Evolutionary conservation across 2,888 invertebrate genomes (phyloP).

Genomic region (Ctena decussata): DNA sequence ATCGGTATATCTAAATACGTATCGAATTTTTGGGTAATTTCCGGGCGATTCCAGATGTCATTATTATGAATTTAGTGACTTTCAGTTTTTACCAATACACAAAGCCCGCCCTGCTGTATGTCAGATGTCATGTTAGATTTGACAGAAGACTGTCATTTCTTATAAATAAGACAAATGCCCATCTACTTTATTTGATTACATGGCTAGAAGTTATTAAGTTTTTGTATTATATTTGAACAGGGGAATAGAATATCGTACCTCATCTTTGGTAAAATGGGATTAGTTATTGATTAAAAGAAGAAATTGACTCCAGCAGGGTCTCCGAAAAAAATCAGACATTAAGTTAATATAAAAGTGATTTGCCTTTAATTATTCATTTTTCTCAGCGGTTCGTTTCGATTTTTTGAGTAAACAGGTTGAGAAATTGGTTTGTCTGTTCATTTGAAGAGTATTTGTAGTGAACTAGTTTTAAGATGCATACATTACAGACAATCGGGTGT

Average conservation of each 20-base stretch:
- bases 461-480: too few relatives aligned
- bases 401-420: too few relatives aligned
- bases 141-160: background rate
- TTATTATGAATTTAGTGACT: too few relatives aligned
- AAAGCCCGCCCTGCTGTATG: background rate
- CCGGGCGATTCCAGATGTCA: background rate
- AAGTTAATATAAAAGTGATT: too few relatives aligned
- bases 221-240: background rate
- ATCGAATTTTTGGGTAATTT: background rate
- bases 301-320: too few relatives aligned
- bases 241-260: background rate
- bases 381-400: too few relatives aligned
- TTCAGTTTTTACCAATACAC: background rate
- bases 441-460: too few relatives aligned
- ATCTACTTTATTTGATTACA: background rate
- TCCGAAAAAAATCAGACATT: too few relatives aligned
- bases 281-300: background rate
- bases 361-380: too few relatives aligned
- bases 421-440: too few relatives aligned
- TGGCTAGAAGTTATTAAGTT: background rate
- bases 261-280: background rate
- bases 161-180: conserved; percentile 4
- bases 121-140: background rate
- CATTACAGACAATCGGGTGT: too few relatives aligned
- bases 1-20: too few relatives aligned